phyloP scores from a whole-genome alignment of 2,113 vertebrate species.

The Synchiropus splendidus region DNA sequence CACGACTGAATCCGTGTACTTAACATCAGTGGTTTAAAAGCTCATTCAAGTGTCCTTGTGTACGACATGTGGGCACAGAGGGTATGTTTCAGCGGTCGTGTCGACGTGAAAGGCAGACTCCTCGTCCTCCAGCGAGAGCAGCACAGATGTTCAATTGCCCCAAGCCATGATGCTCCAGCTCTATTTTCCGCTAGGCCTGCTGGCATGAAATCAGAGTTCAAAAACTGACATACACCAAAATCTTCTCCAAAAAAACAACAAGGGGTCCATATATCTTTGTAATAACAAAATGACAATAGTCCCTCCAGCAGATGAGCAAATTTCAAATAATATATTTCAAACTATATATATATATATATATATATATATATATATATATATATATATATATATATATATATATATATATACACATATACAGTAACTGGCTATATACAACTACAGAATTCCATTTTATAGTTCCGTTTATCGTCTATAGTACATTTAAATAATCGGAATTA shows the following conservation, averaged over 20 bases:
- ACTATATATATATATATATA: no score
- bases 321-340: no score
- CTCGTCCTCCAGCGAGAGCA: conserved; percentile 3
- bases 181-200: conserved; percentile 65
- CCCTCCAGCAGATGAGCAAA: no score
- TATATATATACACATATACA: no score
- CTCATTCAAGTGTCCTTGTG: conserved; percentile 11
- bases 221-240: conserved; percentile 9
- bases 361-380: no score
- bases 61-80: conserved; percentile 1
- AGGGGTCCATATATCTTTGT: no score
- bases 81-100: conserved; percentile 7
- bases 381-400: no score
- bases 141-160: conserved; percentile 41
- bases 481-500: no score
- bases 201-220: conserved; percentile 5
- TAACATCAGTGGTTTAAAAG: conserved; percentile 9
- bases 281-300: no score
- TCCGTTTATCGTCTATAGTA: no score
- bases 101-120: neutral
- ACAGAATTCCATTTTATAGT: no score
- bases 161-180: conserved; percentile 41
- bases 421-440: no score
- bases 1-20: neutral
- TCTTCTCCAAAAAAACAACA: conserved; percentile 53